Evolutionary conservation across 2,888 invertebrate species (phyloP), one percentile per base, ranked within the genome.

Genomic region (Cosmia trapezina): DNA sequence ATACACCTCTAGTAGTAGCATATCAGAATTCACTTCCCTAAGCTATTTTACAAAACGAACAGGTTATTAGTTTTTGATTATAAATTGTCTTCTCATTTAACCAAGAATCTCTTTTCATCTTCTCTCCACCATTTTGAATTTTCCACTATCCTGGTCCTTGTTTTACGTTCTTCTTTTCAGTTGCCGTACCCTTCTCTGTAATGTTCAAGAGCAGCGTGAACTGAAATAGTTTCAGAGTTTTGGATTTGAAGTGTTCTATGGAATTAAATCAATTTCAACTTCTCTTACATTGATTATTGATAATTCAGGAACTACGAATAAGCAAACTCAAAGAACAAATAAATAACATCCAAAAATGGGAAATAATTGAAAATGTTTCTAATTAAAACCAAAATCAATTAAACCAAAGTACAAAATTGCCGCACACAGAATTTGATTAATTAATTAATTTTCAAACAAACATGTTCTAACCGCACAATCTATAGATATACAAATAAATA

Each of bases 361-460:
- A 49, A 51, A 51, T 69, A 37, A 51, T 76, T 56, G 22, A 76
- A 54, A 69, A 51, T 37, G 37, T 51, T 69, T 28, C 53, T 33
- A 51, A 37, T 45, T 51, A 47, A 28, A 59, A 75, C 37, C 33
- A 28, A 28, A 45, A 43, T 54, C 19, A 33, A 67, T 54, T 8
- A 33, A 53, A 47, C 33, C 41, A 76, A 33, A 66, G 12, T 17
- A 57, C 49, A 51, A 73, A 51, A 57, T 76, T 28, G 17, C 41
- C 49, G 22, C 9, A 28, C 70, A 41, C 57, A n/a, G 22, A 57
- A 41, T 6, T 22, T 69, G 19, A 60, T 73, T 73, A 45, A 67
- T 73, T 60, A 47, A 43, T 64, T 64, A 56, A 67, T 54, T 78
- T 63, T 19, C 37, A 63, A 73, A 56, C 45, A 65, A 72, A 54